A percentile compares a stretch with the other conserved stretches of the same genome.
Conservation (phyloP, 2,888 invertebrate species). For the Callyntrura guangdongensis region DNA sequence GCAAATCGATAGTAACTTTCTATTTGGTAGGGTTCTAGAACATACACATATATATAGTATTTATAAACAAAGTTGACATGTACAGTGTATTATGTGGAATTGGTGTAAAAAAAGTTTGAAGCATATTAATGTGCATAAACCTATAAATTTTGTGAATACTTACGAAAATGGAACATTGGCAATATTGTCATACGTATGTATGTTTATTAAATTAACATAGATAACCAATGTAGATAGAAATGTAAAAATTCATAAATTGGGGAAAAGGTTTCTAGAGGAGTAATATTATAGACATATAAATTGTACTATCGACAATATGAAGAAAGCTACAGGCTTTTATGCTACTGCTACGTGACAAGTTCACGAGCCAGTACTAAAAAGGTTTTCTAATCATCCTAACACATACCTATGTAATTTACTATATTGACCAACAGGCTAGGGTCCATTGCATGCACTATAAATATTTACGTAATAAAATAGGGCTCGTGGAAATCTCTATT, state of each 20-base stretch:
- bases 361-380: constrained; percentile 15
- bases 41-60: constrained; percentile 9
- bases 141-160: neutral
- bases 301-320: neutral
- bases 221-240: neutral
- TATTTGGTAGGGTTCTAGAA: constrained; percentile 16
- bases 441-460: constrained; percentile 15
- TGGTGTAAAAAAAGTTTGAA: neutral
- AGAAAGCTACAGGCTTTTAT: constrained; percentile 27
- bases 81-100: neutral
- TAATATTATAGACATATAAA: neutral
- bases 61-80: neutral
- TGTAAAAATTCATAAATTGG: neutral
- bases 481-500: neutral
- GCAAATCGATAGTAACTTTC: neutral
- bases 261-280: neutral
- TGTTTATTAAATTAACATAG: neutral
- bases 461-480: neutral
- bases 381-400: constrained; percentile 4
- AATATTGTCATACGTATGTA: neutral
- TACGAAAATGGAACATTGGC: neutral
- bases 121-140: neutral
- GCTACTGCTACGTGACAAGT: neutral
- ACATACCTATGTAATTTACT: neutral
- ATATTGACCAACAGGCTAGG: neutral